A percentile compares a stretch with the other conserved stretches of the same genome.
phyloP scores from a whole-genome alignment of 1,140 invertebrate genomes.

The Drosophila pseudoananassae region DNA sequence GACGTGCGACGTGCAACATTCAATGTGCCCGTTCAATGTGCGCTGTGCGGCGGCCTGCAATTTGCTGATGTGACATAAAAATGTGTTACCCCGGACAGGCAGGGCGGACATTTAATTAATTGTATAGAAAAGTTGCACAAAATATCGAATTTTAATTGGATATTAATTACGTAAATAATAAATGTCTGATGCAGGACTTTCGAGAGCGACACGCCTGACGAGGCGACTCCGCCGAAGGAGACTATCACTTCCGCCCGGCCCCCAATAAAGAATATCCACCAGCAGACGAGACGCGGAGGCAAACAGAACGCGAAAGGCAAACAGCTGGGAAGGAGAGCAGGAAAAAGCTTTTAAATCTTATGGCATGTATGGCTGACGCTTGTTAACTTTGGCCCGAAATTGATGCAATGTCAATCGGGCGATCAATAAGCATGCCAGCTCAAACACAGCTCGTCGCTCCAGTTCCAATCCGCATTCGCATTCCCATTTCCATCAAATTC shows the following conservation, averaged over 20 bases:
- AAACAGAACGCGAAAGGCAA: conserved; percentile 66
- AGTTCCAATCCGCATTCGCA: conserved; percentile 42
- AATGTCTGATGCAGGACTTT: conserved; percentile 11
- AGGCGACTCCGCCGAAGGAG: background rate
- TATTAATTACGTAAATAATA: conserved; percentile 66
- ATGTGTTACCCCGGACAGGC: conserved; percentile 63
- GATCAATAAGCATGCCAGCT: conserved; percentile 36
- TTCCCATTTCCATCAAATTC: conserved; percentile 32
- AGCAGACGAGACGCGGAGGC: conserved; percentile 10
- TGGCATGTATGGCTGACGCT: conserved; percentile 1
- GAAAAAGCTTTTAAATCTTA: conserved; percentile 59
- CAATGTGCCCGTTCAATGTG: background rate
- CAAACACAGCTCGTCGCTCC: conserved; percentile 14
- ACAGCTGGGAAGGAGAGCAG: conserved; percentile 57
- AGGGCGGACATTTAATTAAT: conserved; percentile 66
- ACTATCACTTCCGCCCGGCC: background rate
- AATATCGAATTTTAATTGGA: conserved; percentile 70
- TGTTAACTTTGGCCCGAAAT: conserved; percentile 61
- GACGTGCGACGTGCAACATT: conserved; percentile 6
- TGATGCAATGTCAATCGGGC: conserved; percentile 57
- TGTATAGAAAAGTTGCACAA: conserved; percentile 53
- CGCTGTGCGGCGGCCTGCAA: conserved; percentile 38
- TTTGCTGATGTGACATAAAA: conserved; percentile 79
- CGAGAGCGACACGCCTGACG: too few species aligned
- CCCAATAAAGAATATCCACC: background rate